Conservation (phyloP, 2,113 vertebrate genomes). For the Oenanthe melanoleuca region DNA sequence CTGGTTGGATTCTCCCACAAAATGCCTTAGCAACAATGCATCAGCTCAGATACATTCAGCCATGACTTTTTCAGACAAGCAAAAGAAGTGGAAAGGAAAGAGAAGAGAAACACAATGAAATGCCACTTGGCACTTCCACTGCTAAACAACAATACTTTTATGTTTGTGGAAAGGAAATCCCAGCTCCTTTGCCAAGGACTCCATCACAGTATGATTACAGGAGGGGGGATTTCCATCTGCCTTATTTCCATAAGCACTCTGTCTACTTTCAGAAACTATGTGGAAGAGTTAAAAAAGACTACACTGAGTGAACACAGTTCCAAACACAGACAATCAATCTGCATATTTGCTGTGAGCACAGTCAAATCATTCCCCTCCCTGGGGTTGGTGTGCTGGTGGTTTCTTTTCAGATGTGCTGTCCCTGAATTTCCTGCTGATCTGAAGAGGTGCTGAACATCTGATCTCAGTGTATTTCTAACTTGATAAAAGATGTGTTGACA, state of each 20-base stretch:
- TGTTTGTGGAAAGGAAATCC: conserved; percentile 48
- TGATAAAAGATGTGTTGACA: background rate
- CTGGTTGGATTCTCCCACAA: background rate
- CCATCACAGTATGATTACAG: background rate
- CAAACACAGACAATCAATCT: background rate
- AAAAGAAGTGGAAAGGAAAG: background rate
- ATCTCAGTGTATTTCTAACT: background rate
- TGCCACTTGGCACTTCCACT: background rate
- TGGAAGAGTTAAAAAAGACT: background rate
- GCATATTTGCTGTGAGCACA: background rate
- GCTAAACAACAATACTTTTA: background rate
- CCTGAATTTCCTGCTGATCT: background rate
- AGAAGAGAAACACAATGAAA: background rate
- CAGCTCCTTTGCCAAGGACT: background rate
- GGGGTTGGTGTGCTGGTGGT: background rate
- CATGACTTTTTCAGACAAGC: background rate
- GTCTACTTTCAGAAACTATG: background rate
- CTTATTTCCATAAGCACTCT: conserved; percentile 16
- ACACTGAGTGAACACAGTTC: background rate
- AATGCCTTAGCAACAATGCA: background rate
- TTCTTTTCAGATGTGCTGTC: background rate
- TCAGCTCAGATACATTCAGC: background rate
- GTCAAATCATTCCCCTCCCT: background rate
- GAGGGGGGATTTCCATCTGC: background rate
- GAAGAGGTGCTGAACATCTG: background rate